Conservation (phyloP, 2,888 invertebrate genomes). For the Philhelius pedissequus region DNA sequence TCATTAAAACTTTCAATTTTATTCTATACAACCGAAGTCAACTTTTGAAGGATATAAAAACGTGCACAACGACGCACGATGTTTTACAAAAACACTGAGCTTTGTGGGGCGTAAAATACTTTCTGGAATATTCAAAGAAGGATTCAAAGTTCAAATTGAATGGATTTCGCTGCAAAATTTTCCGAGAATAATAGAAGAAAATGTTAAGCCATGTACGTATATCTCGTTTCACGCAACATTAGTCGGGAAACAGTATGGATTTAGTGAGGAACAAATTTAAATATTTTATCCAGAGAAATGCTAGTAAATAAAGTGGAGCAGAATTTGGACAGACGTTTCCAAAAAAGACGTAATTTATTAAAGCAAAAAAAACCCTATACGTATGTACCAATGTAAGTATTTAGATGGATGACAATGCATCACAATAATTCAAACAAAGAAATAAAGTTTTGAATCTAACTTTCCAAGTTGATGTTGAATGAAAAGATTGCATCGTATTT, state of each 20-base stretch:
- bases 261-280: background rate
- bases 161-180: conserved; percentile 20
- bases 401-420: background rate
- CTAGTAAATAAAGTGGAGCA: background rate
- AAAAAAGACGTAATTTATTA: background rate
- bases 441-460: too few species aligned
- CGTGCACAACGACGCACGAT: background rate
- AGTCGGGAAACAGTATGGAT: conserved; percentile 42
- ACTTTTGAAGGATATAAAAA: conserved; percentile 19
- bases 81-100: background rate
- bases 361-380: background rate
- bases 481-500: too few species aligned
- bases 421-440: too few species aligned
- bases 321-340: background rate
- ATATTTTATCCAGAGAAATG: background rate
- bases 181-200: conserved; percentile 13
- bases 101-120: background rate
- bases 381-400: background rate
- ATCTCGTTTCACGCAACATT: conserved; percentile 62
- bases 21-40: background rate
- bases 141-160: conserved; percentile 42
- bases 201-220: conserved; percentile 44
- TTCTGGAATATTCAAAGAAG: background rate
- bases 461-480: too few species aligned
- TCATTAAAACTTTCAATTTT: conserved; percentile 58